Base-by-base conservation (phyloP, 1,140 invertebrate genomes). In the Bombus affinis region DNA sequence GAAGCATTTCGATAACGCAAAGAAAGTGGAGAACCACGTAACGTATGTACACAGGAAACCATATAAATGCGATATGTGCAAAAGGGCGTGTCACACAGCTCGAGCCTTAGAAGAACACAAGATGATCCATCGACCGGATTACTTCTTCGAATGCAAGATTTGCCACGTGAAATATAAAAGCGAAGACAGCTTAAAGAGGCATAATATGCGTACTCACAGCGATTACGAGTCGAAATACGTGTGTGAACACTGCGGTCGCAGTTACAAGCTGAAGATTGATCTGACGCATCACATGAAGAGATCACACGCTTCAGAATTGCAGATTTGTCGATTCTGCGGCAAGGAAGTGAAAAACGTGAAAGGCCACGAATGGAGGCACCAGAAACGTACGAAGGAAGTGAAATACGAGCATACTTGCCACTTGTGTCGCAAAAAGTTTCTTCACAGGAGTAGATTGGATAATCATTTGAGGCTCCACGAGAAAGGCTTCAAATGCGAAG, bases 391-490 rank as follows among this genome's bases (percentile, higher is more conserved):
- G 28, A 82, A 83, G 1, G 91, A 91, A 32, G 85, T 85, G 2
- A 83, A 88, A 0, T 91, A 92, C 70, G 79, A 91, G 8, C 86
- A 93, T 91, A 91, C 95, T 73, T 96, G 96, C 85, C 92, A 94
- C 0, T 76, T 95, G 18, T 96, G 96, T 72, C 92, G 93, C 83
- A 92, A 95, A 22, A 95, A 95, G 70, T 96, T 96, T 83, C 92
- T 91, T 6, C 93, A 93, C 62, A 94, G 94, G 57, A 92, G 84
- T 65, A 42, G 94, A 10, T 85, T 96, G 68, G 90, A 94, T 9
- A 90, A 93, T n/a, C 96, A 96, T 82, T 81, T 96, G 72, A 93
- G 93, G 71, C 91, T 92, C 8, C 96, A 96, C 74, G 92, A 95
- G 57, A 87, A 93, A n/a, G 76, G 59, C 2, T 93, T 90, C 59